phyloP scores from a whole-genome alignment of 2,113 vertebrate genomes.

The Leptobrachium ailaonicum region DNA sequence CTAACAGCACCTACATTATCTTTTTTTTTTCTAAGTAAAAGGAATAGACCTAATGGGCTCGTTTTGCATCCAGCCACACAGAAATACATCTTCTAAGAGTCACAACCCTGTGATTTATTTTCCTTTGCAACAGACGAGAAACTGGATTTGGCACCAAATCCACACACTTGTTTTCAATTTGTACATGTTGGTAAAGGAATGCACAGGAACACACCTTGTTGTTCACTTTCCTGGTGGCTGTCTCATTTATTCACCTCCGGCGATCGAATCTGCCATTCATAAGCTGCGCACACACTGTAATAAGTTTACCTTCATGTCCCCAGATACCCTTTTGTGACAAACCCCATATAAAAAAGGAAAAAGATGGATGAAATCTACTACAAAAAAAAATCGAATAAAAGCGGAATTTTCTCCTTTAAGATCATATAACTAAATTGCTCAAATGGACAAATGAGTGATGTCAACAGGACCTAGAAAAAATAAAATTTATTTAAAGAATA shows the following conservation, averaged over 20 bases:
- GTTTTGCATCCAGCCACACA: not conserved
- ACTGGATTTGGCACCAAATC: slow-evolving; percentile 10
- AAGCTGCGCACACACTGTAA: not conserved
- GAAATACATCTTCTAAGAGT: slow-evolving; percentile 7
- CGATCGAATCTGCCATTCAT: not conserved
- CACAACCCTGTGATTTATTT: slow-evolving; percentile 15
- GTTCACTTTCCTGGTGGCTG: slow-evolving; percentile 14
- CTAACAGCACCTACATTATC: slow-evolving; percentile 3
- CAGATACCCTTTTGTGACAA: not conserved
- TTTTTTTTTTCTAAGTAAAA: not conserved
- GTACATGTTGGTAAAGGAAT: slow-evolving; percentile 7
- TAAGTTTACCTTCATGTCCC: not conserved
- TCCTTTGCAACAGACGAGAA: slow-evolving; percentile 9
- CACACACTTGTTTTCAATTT: slow-evolving; percentile 24
- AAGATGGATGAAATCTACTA: not conserved
- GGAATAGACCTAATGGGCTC: not conserved
- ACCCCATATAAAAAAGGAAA: too few species aligned
- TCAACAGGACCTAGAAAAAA: too few species aligned
- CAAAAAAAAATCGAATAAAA: too few species aligned
- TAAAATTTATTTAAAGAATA: too few species aligned
- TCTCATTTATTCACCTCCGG: slow-evolving; percentile 3
- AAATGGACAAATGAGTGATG: too few species aligned
- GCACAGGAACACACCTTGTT: not conserved
- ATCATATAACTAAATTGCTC: too few species aligned
- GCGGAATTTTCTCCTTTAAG: too few species aligned